phyloP scores from a whole-genome alignment of 2,113 vertebrate genomes.

The Pollachius pollachius region DNA sequence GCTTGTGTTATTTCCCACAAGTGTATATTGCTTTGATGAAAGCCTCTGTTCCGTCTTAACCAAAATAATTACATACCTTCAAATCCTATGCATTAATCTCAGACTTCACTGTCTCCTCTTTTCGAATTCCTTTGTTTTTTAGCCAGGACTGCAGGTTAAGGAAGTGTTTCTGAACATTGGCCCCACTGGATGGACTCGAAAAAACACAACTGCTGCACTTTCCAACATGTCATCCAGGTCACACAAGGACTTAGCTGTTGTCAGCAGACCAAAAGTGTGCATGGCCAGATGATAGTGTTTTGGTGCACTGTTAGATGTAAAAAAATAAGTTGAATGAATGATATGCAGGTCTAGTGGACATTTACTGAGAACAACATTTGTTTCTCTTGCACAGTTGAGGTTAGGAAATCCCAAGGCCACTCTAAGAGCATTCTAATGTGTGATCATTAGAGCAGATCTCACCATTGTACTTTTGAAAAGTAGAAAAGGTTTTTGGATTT shows the following conservation, averaged over 20 bases:
- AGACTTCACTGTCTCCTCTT: not conserved
- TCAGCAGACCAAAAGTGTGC: conserved; percentile 9
- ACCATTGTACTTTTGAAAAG: not conserved
- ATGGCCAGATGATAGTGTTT: not conserved
- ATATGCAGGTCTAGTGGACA: not conserved
- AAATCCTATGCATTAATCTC: not conserved
- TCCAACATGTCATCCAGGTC: not conserved
- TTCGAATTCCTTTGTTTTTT: not conserved
- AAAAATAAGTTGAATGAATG: not conserved
- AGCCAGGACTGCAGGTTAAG: not conserved
- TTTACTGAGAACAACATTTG: not conserved
- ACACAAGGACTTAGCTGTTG: not conserved
- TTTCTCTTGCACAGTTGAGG: no score
- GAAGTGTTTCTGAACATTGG: conserved; percentile 1
- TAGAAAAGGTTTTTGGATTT: not conserved
- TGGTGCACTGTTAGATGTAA: not conserved
- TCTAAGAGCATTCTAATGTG: not conserved
- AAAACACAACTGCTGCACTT: conserved; percentile 3
- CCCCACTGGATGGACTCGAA: not conserved
- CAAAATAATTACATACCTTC: not conserved
- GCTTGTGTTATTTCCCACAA: no score
- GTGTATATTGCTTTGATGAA: no score
- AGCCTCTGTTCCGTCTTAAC: not conserved
- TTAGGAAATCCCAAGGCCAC: not conserved
- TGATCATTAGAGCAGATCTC: not conserved